Percentiles rank a stretch among this genome's conserved stretches.
Conservation (phyloP, 2,797 vertebrate species). For the Okamejei kenojei region DNA sequence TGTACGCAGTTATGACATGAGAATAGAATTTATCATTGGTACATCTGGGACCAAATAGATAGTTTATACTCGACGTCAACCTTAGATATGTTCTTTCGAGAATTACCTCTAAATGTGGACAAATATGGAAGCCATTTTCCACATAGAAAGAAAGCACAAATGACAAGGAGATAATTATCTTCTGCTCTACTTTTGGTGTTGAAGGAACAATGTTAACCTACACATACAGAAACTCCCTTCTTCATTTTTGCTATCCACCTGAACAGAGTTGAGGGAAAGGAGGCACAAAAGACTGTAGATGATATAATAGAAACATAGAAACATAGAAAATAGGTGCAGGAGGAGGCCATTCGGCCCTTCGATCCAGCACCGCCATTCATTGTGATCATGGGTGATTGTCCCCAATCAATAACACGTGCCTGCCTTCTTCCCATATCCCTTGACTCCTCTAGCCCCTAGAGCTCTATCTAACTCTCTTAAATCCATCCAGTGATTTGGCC, state of each 20-base stretch:
- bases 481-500: too few species aligned
- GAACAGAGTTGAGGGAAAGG: background rate
- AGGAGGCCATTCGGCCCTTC: too few species aligned
- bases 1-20: background rate
- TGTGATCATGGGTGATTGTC: too few species aligned
- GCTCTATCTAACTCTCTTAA: too few species aligned
- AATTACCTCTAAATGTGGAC: background rate
- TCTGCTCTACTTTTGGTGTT: background rate
- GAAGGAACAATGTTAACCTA: background rate
- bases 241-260: background rate
- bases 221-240: background rate
- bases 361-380: too few species aligned
- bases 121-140: background rate
- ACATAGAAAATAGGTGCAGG: too few species aligned
- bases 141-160: background rate
- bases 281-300: too few species aligned
- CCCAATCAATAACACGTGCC: too few species aligned
- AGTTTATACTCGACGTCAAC: background rate
- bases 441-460: too few species aligned
- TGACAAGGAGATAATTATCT: background rate
- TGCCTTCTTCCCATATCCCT: too few species aligned
- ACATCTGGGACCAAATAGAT: background rate
- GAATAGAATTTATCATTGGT: background rate
- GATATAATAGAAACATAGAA: too few species aligned
- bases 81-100: background rate